These are phyloP conservation scores for Tapirus indicus DNA, from an alignment of 2,797 vertebrate genomes.

Conservation along the genomic window DNA sequence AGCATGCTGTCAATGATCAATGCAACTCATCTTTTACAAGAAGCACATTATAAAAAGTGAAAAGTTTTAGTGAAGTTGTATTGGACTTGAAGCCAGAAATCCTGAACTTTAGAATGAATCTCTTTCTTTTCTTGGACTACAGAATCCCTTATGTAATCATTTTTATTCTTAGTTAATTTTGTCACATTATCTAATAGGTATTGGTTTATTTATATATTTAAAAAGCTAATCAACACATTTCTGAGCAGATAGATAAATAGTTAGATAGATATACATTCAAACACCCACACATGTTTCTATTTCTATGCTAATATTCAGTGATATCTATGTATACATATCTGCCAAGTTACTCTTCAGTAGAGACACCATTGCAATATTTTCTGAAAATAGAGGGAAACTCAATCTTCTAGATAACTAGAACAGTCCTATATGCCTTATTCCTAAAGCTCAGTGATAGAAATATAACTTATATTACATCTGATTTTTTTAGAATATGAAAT, in stretches of 20 bases:
- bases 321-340: not conserved
- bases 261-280: accelerated
- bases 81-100: not conserved
- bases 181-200: not conserved
- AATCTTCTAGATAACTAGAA: not conserved
- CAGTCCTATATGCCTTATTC: not conserved
- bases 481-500: not conserved
- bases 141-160: not conserved
- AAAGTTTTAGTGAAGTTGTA: not conserved
- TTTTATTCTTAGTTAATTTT: not conserved
- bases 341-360: not conserved
- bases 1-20: not conserved
- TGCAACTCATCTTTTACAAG: not conserved
- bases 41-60: not conserved
- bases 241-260: not conserved
- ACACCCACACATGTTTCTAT: not conserved
- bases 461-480: not conserved
- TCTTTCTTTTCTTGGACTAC: not conserved
- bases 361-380: not conserved
- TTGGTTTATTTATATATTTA: not conserved
- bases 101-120: not conserved
- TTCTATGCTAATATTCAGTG: not conserved
- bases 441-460: not conserved
- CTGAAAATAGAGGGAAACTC: not conserved
- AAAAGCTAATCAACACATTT: not conserved